These are phyloP conservation scores for Microvelia longipes DNA, from an alignment of 1,140 invertebrate genomes.

Conservation along the genomic window DNA sequence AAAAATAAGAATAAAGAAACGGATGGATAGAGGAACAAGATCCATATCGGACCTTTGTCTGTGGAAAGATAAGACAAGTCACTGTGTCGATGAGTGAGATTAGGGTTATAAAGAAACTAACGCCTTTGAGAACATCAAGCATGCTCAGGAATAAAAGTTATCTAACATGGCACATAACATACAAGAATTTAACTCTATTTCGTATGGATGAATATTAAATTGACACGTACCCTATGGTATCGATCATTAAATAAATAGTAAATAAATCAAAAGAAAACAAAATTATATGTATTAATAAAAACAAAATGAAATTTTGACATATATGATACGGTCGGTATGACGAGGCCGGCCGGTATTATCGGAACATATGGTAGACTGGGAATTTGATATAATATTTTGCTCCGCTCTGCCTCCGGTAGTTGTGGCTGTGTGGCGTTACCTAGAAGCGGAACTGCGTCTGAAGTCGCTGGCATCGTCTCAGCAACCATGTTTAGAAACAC, in stretches of 20 bases:
- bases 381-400: too few species aligned
- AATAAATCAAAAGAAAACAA: too few species aligned
- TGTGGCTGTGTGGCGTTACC: conserved; percentile 35
- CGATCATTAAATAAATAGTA: neutral
- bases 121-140: conserved; percentile 1
- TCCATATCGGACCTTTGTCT: too few species aligned
- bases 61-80: too few species aligned
- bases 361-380: neutral
- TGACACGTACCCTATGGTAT: neutral
- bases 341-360: neutral
- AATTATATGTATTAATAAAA: too few species aligned
- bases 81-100: neutral
- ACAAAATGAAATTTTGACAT: too few species aligned
- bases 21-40: too few species aligned
- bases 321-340: neutral
- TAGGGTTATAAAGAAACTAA: neutral
- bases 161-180: conserved; percentile 4
- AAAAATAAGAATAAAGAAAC: too few species aligned
- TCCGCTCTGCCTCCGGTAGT: conserved; percentile 19
- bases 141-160: neutral
- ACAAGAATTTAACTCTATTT: neutral
- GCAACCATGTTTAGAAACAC: conserved; percentile 77
- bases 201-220: neutral
- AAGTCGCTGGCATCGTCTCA: conserved; percentile 68
- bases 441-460: conserved; percentile 69